Evolutionary conservation across 2,797 vertebrate species (phyloP).

Genomic region (Danio jaintianensis): DNA sequence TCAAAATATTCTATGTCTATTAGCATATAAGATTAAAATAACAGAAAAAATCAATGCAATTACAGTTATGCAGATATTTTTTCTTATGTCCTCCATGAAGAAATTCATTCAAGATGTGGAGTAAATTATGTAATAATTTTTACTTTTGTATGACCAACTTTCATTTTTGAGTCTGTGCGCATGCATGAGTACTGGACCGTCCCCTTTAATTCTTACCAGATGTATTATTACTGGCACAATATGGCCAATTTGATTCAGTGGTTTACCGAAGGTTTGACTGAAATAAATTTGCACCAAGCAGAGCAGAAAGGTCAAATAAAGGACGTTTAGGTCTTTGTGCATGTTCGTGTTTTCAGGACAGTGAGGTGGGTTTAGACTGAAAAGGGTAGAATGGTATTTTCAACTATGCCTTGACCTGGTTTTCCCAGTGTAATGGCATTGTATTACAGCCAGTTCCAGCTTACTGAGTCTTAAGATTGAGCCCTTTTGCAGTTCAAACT

Average conservation of each 20-base stretch:
- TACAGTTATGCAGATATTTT: no score
- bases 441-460: conserved; percentile 78
- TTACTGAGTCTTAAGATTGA: conserved; percentile 79
- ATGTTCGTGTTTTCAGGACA: conserved; percentile 45
- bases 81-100: no score
- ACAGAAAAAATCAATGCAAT: no score
- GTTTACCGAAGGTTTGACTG: not conserved
- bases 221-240: conserved; percentile 8
- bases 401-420: conserved; percentile 68
- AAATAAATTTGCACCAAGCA: conserved; percentile 39
- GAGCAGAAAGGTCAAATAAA: conserved; percentile 60
- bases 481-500: conserved; percentile 75
- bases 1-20: no score
- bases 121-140: not conserved
- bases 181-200: no score
- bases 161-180: no score
- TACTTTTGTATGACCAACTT: not conserved
- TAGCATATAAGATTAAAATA: no score
- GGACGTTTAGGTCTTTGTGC: conserved; percentile 45
- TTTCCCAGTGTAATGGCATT: conserved; percentile 71
- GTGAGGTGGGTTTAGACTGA: conserved; percentile 57
- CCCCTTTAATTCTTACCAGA: not conserved
- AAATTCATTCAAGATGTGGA: not conserved
- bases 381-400: conserved; percentile 64
- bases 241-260: conserved; percentile 1